These are phyloP conservation scores for Ranitomeya imitator DNA, from an alignment of 2,113 vertebrate species.

Conservation along the genomic window DNA sequence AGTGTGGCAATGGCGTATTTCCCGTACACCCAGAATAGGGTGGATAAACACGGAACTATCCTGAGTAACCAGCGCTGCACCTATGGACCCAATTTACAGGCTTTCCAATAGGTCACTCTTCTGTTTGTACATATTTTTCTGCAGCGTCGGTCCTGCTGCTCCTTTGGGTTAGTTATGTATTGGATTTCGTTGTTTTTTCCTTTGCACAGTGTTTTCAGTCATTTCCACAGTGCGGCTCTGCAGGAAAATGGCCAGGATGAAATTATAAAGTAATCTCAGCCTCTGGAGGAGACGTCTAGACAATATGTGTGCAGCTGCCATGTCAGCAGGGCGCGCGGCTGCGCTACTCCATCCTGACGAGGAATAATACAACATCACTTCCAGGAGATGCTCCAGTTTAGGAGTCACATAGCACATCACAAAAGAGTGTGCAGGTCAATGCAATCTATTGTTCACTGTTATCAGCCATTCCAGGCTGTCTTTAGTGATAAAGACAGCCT, in stretches of 20 bases:
- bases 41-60: background rate
- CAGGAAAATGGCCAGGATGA: background rate
- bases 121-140: too few relatives aligned
- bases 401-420: too few relatives aligned
- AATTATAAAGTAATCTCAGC: background rate
- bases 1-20: too few relatives aligned
- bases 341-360: background rate
- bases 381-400: too few relatives aligned
- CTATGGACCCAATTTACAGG: background rate
- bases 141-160: background rate
- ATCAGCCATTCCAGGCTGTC: background rate
- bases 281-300: constrained; percentile 15
- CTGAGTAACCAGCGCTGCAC: background rate
- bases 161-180: background rate
- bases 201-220: background rate
- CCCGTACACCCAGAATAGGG: too few relatives aligned
- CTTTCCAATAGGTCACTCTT: background rate
- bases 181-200: background rate
- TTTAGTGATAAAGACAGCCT: too few relatives aligned
- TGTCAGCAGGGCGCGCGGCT: background rate
- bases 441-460: background rate
- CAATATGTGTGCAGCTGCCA: constrained; percentile 10
- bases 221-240: background rate
- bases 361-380: background rate
- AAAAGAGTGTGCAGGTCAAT: background rate